Percentiles rank a stretch among this genome's conserved stretches.
These are phyloP conservation scores for Lathamus discolor DNA, from an alignment of 2,113 vertebrate genomes.

Conservation along the genomic window DNA sequence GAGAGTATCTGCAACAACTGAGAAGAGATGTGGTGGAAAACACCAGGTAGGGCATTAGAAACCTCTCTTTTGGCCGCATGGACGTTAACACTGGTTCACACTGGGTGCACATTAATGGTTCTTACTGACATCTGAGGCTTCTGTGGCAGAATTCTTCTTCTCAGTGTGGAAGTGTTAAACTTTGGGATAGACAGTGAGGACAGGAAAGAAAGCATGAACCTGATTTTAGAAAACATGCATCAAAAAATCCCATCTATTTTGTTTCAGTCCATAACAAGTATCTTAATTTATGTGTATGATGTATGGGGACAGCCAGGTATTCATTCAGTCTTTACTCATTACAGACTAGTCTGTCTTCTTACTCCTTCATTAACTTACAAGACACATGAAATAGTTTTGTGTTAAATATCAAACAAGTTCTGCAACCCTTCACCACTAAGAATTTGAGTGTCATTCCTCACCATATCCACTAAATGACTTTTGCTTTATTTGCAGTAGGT, in stretches of 20 bases:
- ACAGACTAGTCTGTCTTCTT: neutral
- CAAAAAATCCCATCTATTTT: neutral
- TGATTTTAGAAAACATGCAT: neutral
- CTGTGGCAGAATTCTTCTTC: neutral
- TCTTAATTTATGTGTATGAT: neutral
- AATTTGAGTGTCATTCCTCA: neutral
- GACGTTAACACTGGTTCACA: neutral
- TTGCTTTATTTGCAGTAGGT: neutral
- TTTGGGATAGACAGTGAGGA: neutral
- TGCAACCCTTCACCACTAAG: neutral
- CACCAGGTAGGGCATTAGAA: conserved; percentile 74
- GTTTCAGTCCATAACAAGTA: neutral
- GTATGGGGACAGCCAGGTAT: neutral
- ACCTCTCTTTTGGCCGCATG: neutral
- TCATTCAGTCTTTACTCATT: neutral
- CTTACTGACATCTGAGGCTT: neutral
- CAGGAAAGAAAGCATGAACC: neutral
- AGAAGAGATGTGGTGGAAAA: conserved; percentile 83
- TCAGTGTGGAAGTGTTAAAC: neutral
- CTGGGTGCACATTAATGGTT: accelerated
- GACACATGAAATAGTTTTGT: neutral
- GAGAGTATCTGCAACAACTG: conserved; percentile 83
- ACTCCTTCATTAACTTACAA: neutral
- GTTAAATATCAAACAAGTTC: neutral
- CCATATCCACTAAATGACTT: neutral